Evolutionary conservation across 1,140 invertebrate genomes (phyloP).

Genomic region (Cotesia typhae): DNA sequence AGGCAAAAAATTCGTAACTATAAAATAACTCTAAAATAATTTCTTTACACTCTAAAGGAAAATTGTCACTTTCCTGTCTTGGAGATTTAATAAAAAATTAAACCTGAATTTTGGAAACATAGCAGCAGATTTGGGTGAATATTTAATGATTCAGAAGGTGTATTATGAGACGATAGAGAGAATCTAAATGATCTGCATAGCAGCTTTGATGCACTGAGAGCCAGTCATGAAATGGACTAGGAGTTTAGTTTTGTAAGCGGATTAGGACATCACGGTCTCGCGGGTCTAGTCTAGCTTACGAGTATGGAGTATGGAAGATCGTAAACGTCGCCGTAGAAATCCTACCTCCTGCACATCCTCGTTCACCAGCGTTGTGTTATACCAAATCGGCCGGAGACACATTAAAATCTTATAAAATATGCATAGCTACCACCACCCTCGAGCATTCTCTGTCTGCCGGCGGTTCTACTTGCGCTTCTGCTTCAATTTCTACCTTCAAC

Average conservation of each 20-base stretch:
- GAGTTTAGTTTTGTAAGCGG: constrained; percentile 58
- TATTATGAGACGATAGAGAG: neutral
- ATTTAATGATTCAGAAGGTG: too few relatives aligned
- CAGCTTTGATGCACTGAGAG: neutral
- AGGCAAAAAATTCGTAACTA: too few relatives aligned
- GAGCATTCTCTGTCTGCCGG: constrained; percentile 3
- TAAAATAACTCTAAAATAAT: too few relatives aligned
- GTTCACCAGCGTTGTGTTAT: neutral
- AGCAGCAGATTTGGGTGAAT: too few relatives aligned
- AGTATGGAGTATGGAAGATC: too few relatives aligned
- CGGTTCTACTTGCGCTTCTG: constrained; percentile 25
- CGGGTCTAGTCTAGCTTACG: constrained; percentile 39
- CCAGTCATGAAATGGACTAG: neutral
- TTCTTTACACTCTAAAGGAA: too few relatives aligned
- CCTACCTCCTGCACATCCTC: constrained; percentile 27
- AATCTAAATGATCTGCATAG: constrained; percentile 4
- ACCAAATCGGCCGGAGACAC: constrained; percentile 56
- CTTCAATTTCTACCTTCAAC: neutral
- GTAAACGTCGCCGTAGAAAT: constrained; percentile 2
- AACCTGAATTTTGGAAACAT: too few relatives aligned
- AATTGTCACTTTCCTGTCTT: too few relatives aligned
- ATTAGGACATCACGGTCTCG: constrained; percentile 59
- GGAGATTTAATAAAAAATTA: too few relatives aligned
- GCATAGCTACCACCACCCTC: constrained; percentile 42
- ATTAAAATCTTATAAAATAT: constrained; percentile 67